Evolutionary conservation across 2,113 vertebrate genomes (phyloP), one percentile per base, ranked within the genome.

Genomic region (Hirundichthys speculiger): DNA sequence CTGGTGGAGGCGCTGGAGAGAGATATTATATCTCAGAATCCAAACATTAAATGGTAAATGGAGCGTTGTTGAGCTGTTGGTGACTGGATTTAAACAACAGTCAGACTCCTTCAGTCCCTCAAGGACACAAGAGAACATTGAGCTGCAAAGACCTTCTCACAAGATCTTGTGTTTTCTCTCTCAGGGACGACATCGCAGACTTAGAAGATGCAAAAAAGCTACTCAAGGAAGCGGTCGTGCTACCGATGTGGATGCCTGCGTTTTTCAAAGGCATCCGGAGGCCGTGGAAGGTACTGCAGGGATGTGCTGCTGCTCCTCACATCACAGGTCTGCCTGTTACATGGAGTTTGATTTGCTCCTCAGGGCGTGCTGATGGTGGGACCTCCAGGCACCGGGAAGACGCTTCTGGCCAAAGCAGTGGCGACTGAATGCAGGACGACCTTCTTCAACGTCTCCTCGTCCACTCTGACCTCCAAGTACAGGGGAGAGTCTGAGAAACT

Each of bases 231-330:
- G 98, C 97, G 0, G 97, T 99, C 12, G 97, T 99, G 49, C 87
- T 99, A 81, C 97, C 98, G 0, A 98, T 99, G 96, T 99, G 97
- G 98, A 99, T 99, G 96, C 98, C 98, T 1, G 96, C 97, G 16
- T 99, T 99, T 86, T 99, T 99, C 90, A 98, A 98, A 86, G 98
- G 98, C 86, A 99, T 99, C 79, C 91, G 98, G 64, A 93, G 98
- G 81, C 98, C 96, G 0, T 99, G 98, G 97, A 99, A 99, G 93
- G 98, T 78, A 54, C 4, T 3, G 13, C 14, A 6, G 50, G 0
- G 56, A 43, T 12, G 20, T 1, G 3, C 2, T 25, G 20, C 11
- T 27, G 13, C 14, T n/a, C 15, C 20, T 55, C 2, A 40, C 21
- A 0, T 53, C 19, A 9, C 2, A 3, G n/a, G 19, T 2, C 2